These are phyloP conservation scores for Drosophila imparisetae DNA, from an alignment of 2,888 invertebrate genomes.

Conservation along the genomic window DNA sequence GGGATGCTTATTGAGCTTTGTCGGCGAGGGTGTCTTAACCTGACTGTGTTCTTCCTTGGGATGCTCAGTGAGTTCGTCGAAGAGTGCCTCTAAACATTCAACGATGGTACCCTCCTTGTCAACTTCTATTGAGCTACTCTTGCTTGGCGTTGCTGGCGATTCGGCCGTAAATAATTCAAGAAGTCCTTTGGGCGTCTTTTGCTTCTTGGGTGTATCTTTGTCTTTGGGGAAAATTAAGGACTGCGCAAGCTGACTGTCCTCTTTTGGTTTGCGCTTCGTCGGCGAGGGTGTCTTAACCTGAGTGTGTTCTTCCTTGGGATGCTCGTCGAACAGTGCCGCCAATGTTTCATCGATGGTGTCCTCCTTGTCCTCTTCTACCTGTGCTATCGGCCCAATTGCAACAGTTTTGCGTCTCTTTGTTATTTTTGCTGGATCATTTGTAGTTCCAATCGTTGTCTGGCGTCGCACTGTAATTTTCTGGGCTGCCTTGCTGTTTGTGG, in stretches of 20 bases:
- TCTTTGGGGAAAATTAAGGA: not conserved
- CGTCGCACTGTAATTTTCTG: not conserved
- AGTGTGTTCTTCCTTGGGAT: not conserved
- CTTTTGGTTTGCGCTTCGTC: not conserved
- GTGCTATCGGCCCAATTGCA: not conserved
- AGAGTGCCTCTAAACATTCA: not conserved
- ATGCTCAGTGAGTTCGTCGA: not conserved
- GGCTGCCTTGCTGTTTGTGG: not conserved
- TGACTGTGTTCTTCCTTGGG: not conserved
- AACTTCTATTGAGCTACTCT: not conserved
- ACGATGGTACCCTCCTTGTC: too few species aligned
- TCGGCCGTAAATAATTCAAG: not conserved
- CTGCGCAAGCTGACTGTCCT: not conserved
- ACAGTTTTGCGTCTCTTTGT: slow-evolving; percentile 25
- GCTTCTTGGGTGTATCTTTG: not conserved
- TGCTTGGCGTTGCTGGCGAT: not conserved
- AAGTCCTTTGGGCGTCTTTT: not conserved
- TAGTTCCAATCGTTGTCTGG: not conserved
- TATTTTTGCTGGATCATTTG: not conserved
- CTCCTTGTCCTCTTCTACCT: too few species aligned
- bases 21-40: not conserved
- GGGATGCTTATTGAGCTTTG: too few species aligned
- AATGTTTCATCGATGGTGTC: too few species aligned
- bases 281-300: not conserved
- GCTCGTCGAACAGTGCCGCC: not conserved